A percentile compares a stretch with the other conserved stretches of the same genome.
phyloP scores from a whole-genome alignment of 2,888 invertebrate species.

The Nemapogon koenigi region DNA sequence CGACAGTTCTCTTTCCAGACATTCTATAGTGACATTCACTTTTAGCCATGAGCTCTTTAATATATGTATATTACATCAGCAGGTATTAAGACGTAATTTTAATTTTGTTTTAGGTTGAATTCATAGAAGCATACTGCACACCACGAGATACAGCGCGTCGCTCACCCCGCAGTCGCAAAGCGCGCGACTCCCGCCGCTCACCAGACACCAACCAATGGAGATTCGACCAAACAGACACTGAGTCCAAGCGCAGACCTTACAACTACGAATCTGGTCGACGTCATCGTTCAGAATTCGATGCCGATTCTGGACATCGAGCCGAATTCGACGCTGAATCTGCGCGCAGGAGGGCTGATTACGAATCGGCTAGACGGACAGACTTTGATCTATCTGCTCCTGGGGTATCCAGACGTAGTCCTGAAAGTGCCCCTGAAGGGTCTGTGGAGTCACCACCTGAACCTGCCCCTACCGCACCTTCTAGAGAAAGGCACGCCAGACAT shows the following conservation, averaged over 20 bases:
- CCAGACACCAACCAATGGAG: slow-evolving; percentile 54
- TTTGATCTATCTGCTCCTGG: slow-evolving; percentile 53
- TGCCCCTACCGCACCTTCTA: slow-evolving; percentile 50
- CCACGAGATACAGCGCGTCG: slow-evolving; percentile 70
- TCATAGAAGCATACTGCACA: slow-evolving; percentile 77
- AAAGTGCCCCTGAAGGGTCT: slow-evolving; percentile 53
- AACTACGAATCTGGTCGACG: slow-evolving; percentile 37
- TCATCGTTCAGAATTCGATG: slow-evolving; percentile 38
- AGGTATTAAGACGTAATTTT: no score
- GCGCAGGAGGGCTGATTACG: slow-evolving; percentile 52
- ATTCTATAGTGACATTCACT: no score
- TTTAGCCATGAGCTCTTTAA: no score
- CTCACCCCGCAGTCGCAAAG: slow-evolving; percentile 50
- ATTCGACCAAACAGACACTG: slow-evolving; percentile 54
- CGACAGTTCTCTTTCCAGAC: no score
- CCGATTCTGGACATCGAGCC: slow-evolving; percentile 42
- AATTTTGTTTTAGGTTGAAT: slow-evolving; percentile 68
- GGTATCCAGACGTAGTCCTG: slow-evolving; percentile 46
- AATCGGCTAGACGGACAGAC: slow-evolving; percentile 53
- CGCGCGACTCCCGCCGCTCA: slow-evolving; percentile 46
- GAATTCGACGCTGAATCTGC: slow-evolving; percentile 53
- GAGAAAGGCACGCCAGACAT: slow-evolving; percentile 39
- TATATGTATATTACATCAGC: no score
- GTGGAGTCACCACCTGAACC: slow-evolving; percentile 57
- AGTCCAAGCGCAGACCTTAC: slow-evolving; percentile 45